A percentile compares a stretch with the other conserved stretches of the same genome.
Evolutionary conservation across 2,888 invertebrate genomes (phyloP).

Genomic region (Scrobipalpa costella): DNA sequence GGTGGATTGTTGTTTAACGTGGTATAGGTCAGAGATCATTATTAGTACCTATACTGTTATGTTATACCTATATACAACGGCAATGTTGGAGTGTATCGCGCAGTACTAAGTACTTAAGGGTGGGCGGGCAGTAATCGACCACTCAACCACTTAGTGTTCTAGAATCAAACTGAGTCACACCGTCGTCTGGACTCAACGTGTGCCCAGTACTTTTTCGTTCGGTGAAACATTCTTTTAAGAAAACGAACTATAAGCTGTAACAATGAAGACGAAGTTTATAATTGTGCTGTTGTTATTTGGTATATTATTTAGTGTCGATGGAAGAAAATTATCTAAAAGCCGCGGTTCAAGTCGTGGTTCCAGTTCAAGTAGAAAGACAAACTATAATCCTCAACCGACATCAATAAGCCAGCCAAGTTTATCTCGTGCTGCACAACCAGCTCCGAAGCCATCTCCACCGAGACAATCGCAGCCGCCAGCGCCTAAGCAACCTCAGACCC

Average conservation of each 20-base stretch:
- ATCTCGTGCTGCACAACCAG: constrained; percentile 46
- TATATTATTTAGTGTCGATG: constrained; percentile 49
- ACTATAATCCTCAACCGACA: constrained; percentile 62
- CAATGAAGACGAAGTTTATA: constrained; percentile 51
- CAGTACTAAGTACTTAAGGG: constrained; percentile 44
- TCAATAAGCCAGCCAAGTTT: constrained; percentile 58
- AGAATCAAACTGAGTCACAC: constrained; percentile 57
- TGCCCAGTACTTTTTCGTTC: constrained; percentile 24
- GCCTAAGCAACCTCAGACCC: constrained; percentile 31
- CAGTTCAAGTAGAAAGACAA: constrained; percentile 57
- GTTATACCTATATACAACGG: background rate
- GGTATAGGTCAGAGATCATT: background rate
- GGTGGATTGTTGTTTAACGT: background rate
- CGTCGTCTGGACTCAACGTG: constrained; percentile 36
- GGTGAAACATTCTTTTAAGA: constrained; percentile 33
- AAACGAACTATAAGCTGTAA: constrained; percentile 35
- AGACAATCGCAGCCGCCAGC: constrained; percentile 48
- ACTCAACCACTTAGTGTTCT: constrained; percentile 52
- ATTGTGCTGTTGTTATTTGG: constrained; percentile 47
- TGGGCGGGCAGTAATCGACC: constrained; percentile 59
- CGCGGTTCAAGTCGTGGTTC: constrained; percentile 59
- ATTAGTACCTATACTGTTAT: background rate
- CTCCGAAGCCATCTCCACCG: constrained; percentile 57
- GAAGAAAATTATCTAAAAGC: constrained; percentile 62
- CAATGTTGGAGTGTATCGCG: background rate